phyloP scores from a whole-genome alignment of 1,140 invertebrate species.

The Drosophila trapezifrons region DNA sequence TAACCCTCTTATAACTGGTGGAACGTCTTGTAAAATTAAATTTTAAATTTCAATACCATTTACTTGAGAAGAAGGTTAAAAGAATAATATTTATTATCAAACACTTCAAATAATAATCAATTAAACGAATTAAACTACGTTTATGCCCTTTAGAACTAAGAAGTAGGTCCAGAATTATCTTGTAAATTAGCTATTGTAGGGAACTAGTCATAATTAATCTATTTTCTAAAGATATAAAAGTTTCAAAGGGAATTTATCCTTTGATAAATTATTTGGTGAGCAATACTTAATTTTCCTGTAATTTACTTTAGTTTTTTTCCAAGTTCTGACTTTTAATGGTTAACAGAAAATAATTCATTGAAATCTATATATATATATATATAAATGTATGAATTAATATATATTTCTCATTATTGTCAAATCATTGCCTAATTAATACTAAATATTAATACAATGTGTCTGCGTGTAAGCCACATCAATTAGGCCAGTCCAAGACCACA shows the following conservation, averaged over 20 bases:
- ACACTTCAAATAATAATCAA: no score
- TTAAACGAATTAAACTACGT: no score
- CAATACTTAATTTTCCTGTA: no score
- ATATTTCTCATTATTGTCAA: no score
- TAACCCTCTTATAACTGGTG: not conserved
- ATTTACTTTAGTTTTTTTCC: no score
- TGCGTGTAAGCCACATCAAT: not conserved
- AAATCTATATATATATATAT: not conserved
- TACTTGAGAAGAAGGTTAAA: no score
- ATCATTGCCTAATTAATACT: slow-evolving; percentile 4
- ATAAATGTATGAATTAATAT: no score
- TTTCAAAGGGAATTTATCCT: not conserved
- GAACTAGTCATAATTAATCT: not conserved
- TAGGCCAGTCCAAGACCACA: slow-evolving; percentile 1
- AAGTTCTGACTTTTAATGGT: no score
- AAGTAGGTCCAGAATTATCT: not conserved
- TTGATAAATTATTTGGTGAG: no score
- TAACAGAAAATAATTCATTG: not conserved
- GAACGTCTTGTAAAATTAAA: not conserved
- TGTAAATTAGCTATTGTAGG: fast-evolving
- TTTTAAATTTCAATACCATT: no score
- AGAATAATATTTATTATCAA: no score
- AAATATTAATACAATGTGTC: not conserved
- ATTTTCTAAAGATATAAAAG: not conserved
- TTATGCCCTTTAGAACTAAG: not conserved